Evolutionary conservation across 2,113 vertebrate species (phyloP).

Genomic region (Passer domesticus): DNA sequence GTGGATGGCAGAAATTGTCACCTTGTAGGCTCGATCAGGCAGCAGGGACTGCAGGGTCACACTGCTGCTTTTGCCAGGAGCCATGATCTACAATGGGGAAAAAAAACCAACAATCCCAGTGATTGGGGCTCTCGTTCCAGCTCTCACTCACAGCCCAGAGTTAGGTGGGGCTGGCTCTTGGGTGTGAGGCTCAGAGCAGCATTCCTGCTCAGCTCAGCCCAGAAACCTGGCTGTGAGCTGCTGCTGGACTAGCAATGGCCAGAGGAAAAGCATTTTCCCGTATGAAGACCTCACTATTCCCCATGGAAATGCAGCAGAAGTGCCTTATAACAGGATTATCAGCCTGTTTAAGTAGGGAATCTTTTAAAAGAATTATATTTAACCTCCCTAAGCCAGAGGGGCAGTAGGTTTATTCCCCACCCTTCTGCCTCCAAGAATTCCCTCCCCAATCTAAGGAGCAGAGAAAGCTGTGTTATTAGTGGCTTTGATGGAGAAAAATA

Average conservation of each 20-base stretch:
- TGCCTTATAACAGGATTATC: not conserved
- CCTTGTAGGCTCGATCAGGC: constrained; percentile 84
- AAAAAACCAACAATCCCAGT: not conserved
- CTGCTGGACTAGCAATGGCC: rapidly evolving
- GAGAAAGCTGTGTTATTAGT: not conserved
- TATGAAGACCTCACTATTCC: not conserved
- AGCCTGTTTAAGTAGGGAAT: not conserved
- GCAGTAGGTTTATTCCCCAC: not conserved
- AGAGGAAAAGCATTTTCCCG: not conserved
- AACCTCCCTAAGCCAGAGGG: not conserved
- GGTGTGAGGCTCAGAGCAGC: not conserved
- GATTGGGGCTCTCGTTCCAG: rapidly evolving
- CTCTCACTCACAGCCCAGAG: not conserved
- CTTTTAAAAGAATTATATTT: not conserved
- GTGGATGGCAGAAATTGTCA: constrained; percentile 84
- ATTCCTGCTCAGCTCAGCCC: not conserved
- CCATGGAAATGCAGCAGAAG: not conserved
- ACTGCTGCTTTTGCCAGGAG: constrained; percentile 74
- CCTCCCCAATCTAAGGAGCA: not conserved
- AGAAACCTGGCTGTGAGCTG: not conserved
- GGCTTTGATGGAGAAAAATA: not conserved
- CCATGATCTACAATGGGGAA: constrained; percentile 70
- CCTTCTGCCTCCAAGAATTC: not conserved
- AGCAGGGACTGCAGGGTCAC: constrained; percentile 78
- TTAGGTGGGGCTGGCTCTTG: not conserved